phyloP scores from a whole-genome alignment of 2,888 invertebrate species.

The Phalera bucephala region DNA sequence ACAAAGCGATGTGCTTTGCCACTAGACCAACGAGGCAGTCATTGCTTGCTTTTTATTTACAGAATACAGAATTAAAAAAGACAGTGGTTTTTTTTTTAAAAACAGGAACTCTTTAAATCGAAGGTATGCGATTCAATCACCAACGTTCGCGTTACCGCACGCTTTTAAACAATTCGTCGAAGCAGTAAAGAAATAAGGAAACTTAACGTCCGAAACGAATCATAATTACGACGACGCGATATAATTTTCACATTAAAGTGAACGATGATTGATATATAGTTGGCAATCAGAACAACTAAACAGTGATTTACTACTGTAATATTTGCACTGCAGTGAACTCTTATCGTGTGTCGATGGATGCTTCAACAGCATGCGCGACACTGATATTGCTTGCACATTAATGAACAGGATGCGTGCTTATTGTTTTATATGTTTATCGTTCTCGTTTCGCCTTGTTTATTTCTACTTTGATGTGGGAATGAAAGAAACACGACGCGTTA shows the following conservation, averaged over 20 bases:
- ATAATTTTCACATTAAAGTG: constrained; percentile 40
- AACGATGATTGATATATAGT: constrained; percentile 50
- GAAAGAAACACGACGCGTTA: not conserved
- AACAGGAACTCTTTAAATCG: no score
- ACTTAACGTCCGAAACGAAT: constrained; percentile 27
- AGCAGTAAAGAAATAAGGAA: constrained; percentile 26
- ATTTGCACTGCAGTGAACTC: constrained; percentile 58
- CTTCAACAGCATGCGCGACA: constrained; percentile 57
- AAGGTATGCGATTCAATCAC: no score
- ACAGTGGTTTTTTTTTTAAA: no score
- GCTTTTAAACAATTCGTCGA: constrained; percentile 23
- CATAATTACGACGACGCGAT: constrained; percentile 34
- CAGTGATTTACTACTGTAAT: constrained; percentile 63
- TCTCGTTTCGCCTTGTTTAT: constrained; percentile 1
- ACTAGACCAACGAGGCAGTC: no score
- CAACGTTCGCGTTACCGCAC: no score
- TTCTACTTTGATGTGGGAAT: not conserved
- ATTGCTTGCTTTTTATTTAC: no score
- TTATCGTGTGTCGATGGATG: constrained; percentile 73
- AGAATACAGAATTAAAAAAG: no score
- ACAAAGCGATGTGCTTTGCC: no score
- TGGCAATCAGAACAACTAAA: constrained; percentile 46
- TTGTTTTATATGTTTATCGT: constrained; percentile 34
- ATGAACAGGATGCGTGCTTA: constrained; percentile 48
- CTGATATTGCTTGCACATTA: constrained; percentile 47